Base-by-base conservation (phyloP, 2,113 vertebrate species). In the Colaptes auratus region DNA sequence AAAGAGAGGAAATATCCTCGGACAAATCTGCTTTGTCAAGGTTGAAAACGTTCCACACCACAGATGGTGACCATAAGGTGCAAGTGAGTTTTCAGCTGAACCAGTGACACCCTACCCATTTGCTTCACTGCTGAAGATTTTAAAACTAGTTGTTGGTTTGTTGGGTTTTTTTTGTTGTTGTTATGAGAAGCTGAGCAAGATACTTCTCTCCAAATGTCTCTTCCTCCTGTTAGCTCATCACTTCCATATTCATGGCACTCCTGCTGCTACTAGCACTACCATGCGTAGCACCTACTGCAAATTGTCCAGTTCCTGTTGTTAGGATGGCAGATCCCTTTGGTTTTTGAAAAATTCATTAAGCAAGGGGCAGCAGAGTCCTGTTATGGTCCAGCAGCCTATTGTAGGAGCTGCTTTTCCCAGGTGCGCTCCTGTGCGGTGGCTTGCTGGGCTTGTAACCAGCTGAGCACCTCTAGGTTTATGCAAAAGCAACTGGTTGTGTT, bases 11-110 rank as follows among this genome's bases (percentile, higher is more conserved):
- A 97, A 97, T 97, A 97, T 97, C 95, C 92, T 97, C 42, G 90
- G 83, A 96, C 96, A 97, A 97, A 97, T 97, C 94, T 96, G 96
- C 96, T 97, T 97, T 97, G 96, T 96, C 96, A 96, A 96, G 95
- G 96, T 96, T 97, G 97, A 97, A 97, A 97, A 96, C 77, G 92
- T 96, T 97, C 95, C 95, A 89, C 96, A 95, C 96, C 94, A 96
- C 97, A 97, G 96, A 96, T 96, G 96, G 97, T 94, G 94, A 96
- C 96, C 94, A 96, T 97, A 97, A 97, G 96, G 96, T 96, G 94
- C 94, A 96, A 96, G 94, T 93, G 96, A 96, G 93, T 96, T 96
- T 96, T 93, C 95, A 86, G 86, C 92, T 96, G 97, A 97, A 96
- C 95, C 14, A n/a, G 93, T 94, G 94, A 96, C 95, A 97, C 94